phyloP scores from a whole-genome alignment of 2,888 invertebrate species.

The Spodoptera exigua region DNA sequence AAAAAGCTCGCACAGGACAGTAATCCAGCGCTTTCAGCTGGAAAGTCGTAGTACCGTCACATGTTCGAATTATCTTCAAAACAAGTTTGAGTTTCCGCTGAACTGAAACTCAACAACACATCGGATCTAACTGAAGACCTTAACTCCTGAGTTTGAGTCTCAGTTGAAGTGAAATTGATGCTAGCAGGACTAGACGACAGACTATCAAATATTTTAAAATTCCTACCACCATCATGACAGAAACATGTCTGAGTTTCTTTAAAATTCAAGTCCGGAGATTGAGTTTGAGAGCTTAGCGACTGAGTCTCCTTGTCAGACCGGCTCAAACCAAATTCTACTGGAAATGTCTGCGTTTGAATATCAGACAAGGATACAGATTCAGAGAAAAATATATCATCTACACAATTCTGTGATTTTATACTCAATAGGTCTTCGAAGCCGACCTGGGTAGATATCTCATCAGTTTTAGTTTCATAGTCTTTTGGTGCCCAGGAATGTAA shows the following conservation, averaged over 20 bases:
- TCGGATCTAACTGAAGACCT: constrained; percentile 64
- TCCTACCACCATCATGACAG: constrained; percentile 72
- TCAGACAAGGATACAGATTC: constrained; percentile 79
- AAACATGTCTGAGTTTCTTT: constrained; percentile 83
- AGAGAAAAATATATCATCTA: constrained; percentile 78
- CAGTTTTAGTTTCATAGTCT: constrained; percentile 67
- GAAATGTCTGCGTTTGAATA: constrained; percentile 84
- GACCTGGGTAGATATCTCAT: constrained; percentile 82
- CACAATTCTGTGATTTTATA: constrained; percentile 76
- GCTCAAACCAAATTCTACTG: constrained; percentile 75
- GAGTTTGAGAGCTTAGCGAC: constrained; percentile 67
- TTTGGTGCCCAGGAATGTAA: constrained; percentile 69
- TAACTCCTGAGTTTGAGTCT: constrained; percentile 76
- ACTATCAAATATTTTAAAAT: constrained; percentile 71
- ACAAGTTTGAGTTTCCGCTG: constrained; percentile 79
- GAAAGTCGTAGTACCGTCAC: constrained; percentile 55
- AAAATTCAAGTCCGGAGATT: constrained; percentile 76
- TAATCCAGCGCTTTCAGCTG: background rate
- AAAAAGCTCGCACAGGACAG: background rate
- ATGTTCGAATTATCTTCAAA: constrained; percentile 69
- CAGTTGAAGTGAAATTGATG: constrained; percentile 72
- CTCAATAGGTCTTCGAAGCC: constrained; percentile 79
- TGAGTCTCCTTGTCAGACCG: constrained; percentile 76
- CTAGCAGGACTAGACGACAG: constrained; percentile 69
- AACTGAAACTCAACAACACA: constrained; percentile 72